phyloP scores from a whole-genome alignment of 2,797 vertebrate genomes.

The Bradypodion pumilum region DNA sequence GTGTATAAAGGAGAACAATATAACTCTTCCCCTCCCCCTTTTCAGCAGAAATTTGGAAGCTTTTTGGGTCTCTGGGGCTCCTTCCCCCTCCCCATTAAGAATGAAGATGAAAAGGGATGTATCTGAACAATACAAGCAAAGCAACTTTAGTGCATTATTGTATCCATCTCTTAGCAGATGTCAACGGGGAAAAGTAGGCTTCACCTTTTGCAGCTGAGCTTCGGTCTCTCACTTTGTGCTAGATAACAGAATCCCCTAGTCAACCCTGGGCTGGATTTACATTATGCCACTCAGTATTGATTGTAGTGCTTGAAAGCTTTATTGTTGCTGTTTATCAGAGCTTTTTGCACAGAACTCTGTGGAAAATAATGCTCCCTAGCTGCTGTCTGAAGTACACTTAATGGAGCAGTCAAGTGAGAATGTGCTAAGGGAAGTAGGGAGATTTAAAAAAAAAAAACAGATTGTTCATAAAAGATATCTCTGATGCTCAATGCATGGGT shows the following conservation, averaged over 20 bases:
- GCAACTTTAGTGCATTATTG: constrained; percentile 54
- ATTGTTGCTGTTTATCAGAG: constrained; percentile 65
- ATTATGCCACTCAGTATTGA: constrained; percentile 70
- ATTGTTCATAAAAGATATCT: constrained; percentile 32
- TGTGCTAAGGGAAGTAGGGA: constrained; percentile 1
- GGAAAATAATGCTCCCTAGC: constrained; percentile 50
- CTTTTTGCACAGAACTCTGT: constrained; percentile 53
- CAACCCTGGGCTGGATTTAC: constrained; percentile 56
- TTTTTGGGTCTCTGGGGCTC: constrained; percentile 52
- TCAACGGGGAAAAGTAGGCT: constrained; percentile 12
- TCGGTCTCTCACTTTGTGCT: constrained; percentile 62
- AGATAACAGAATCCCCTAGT: constrained; percentile 56
- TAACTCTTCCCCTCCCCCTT: not conserved
- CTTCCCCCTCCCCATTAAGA: constrained; percentile 25
- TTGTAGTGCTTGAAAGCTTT: constrained; percentile 65
- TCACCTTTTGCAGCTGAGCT: constrained; percentile 41
- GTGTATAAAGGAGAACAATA: constrained; percentile 70
- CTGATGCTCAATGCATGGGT: not conserved
- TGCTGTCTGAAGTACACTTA: constrained; percentile 17
- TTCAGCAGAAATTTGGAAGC: constrained; percentile 53
- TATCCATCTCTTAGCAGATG: constrained; percentile 36
- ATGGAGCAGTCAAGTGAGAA: constrained; percentile 31
- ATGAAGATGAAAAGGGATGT: constrained; percentile 42
- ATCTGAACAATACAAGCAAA: constrained; percentile 55
- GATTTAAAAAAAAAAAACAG: not conserved